Conservation (phyloP, 1,140 invertebrate species). For the Gryon sp. region DNA sequence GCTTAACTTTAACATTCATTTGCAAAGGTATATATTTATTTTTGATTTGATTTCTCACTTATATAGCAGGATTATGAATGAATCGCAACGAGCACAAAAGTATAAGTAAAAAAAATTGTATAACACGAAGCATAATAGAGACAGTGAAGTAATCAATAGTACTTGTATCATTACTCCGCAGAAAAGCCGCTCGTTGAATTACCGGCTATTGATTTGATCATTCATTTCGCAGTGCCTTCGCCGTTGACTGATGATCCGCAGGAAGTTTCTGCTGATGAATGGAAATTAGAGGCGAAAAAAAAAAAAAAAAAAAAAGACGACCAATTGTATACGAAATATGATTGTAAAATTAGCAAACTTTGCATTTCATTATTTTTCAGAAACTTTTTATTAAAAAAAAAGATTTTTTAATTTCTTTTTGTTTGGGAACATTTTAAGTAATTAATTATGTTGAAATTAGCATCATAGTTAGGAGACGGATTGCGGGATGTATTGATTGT, state of each 20-base stretch:
- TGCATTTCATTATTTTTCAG: neutral
- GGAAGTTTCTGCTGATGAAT: constrained; percentile 41
- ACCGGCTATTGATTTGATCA: constrained; percentile 42
- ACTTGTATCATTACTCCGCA: constrained; percentile 41
- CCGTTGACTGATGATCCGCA: constrained; percentile 19
- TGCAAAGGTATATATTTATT: too few species aligned
- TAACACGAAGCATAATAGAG: constrained; percentile 22
- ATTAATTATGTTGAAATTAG: too few species aligned
- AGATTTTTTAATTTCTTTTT: neutral
- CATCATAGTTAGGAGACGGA: too few species aligned
- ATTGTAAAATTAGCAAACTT: constrained; percentile 6
- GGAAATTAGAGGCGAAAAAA: constrained; percentile 22
- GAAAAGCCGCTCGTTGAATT: constrained; percentile 35
- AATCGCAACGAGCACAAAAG: neutral
- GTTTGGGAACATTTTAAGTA: too few species aligned
- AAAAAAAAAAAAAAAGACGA: too few species aligned
- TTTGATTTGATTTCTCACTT: too few species aligned
- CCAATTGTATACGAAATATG: constrained; percentile 4
- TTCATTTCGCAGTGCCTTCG: constrained; percentile 31
- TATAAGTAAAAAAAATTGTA: constrained; percentile 6
- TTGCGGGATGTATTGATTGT: constrained; percentile 1
- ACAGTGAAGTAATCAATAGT: constrained; percentile 32
- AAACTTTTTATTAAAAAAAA: neutral
- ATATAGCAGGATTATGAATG: too few species aligned
- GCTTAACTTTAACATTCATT: too few species aligned